Base-by-base conservation (phyloP, 2,113 vertebrate genomes). In the Mobula hypostoma region DNA sequence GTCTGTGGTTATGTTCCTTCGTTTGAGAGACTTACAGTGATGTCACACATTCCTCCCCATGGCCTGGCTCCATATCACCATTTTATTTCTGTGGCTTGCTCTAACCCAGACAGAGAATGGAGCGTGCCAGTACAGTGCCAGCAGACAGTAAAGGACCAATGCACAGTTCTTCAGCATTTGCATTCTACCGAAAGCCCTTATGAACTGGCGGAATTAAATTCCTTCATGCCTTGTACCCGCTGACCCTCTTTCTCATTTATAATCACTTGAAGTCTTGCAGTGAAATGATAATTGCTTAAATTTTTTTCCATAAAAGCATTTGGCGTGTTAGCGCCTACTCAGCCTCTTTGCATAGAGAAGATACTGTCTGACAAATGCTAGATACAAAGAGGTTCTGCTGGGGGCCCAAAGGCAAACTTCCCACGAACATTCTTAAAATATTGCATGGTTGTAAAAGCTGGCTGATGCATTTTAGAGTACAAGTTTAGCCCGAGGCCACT, bases 401-500 rank as follows among this genome's bases (percentile, higher is more conserved):
- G 68, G 90, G 91, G 68, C 21, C 68, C 36, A 21, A 56, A 93
- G 70, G 91, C 91, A 93, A 70, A 68, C 91, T 93, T 93, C 91
- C 91, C 91, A 93, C 91, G 36, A 93, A 93, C 91, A 93, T 93
- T 93, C 91, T 93, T 93, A 74, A 72, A 93, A 93, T 93, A 93
- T 74, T 93, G 91, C 91, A 93, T 74, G 91, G 91, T 93, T 93
- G 70, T 93, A 93, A 93, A 90, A 93, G 24, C 91, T 93, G 91
- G 70, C 66, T 93, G 91, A 93, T 93, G 58, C 63, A 66, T 66
- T 90, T 90, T 90, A 93, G 68, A 93, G 66, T 93, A 93, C 68
- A 61, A 93, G 91, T 93, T 93, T 93, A 93, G 91, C 91, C 70
- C 12, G 36, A 72, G 91, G 91, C 91, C 24, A 74, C 68, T 15